A percentile compares a stretch with the other conserved stretches of the same genome.
Evolutionary conservation across 2,888 invertebrate genomes (phyloP).

Genomic region (Helobdella robusta): DNA sequence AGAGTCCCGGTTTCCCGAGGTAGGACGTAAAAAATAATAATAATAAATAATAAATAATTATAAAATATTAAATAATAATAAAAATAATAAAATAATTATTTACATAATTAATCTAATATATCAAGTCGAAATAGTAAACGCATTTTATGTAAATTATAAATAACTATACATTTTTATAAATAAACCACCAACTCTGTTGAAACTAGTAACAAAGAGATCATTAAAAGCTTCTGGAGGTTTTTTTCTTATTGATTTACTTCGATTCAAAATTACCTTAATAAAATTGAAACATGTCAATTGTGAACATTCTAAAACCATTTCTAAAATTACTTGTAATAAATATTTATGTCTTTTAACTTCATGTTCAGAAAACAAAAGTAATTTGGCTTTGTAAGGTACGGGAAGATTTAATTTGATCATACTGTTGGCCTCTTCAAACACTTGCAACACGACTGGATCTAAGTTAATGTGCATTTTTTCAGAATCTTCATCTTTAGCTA

Average conservation of each 20-base stretch:
- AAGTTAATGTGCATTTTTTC: conserved; percentile 60
- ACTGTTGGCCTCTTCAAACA: conserved; percentile 66
- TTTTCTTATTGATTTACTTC: conserved; percentile 10
- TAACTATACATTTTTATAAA: too few relatives aligned
- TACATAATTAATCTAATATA: too few relatives aligned
- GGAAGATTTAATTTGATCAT: conserved; percentile 67
- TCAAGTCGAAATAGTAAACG: too few relatives aligned
- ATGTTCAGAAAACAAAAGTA: conserved; percentile 53
- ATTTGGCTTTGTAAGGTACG: conserved; percentile 67
- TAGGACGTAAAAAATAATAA: too few relatives aligned
- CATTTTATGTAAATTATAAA: conserved; percentile 24
- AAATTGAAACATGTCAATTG: background rate
- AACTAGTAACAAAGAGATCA: conserved; percentile 15
- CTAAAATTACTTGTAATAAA: conserved; percentile 53
- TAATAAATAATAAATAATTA: too few relatives aligned
- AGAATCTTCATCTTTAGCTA: conserved; percentile 61
- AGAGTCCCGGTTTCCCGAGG: too few relatives aligned
- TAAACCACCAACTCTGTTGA: conserved; percentile 4
- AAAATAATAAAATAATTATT: too few relatives aligned
- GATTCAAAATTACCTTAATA: conserved; percentile 8
- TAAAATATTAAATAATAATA: too few relatives aligned
- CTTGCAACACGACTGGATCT: conserved; percentile 66
- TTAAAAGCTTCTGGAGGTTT: conserved; percentile 9
- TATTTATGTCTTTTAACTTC: conserved; percentile 57
- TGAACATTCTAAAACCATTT: background rate